Base-by-base conservation (phyloP, 1,140 invertebrate species). In the Scaptodrosophila lebanonensis region DNA sequence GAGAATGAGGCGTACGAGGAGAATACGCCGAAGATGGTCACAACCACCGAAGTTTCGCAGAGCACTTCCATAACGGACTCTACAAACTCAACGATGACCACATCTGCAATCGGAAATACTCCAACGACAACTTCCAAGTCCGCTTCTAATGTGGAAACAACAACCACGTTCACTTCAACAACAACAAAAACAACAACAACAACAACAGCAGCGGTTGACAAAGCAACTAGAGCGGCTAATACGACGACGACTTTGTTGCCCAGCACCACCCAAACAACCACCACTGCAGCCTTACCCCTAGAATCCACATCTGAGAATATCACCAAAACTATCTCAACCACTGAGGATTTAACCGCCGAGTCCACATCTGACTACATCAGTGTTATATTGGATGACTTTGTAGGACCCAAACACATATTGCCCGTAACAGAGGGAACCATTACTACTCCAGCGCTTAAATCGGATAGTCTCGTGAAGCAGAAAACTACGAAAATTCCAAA, bases 361-460 rank as follows among this genome's bases (percentile, higher is more conserved):
- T n/a, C n/a, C n/a, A n/a, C n/a, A n/a, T n/a, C n/a, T n/a, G n/a
- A n/a, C n/a, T n/a, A n/a, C n/a, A n/a, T n/a, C n/a, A n/a, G n/a
- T n/a, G n/a, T n/a, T 76, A 57, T 79, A 8, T 32, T 79, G 13
- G 76, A 82, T 51, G 52, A 43, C 11, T 79, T 79, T 11, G 75
- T 83, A 13, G 63, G 57, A 36, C 69, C 75, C 16, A 73, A 75
- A 27, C 65, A 75, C 13, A 79, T 79, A 25, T 8, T 66, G 5
- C 69, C 20, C 8, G 73, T 75, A n/a, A 79, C 73, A 11, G 58
- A 56, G 30, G 30, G 59, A n/a, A n/a, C n/a, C n/a, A n/a, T n/a
- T n/a, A 4, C 22, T 25, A 25, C 22, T 8, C 22, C 22, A 25
- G 8, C 20, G 3, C 5, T 17, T 6, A 20, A 50, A 6, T 50